A percentile compares a stretch with the other conserved stretches of the same genome.
Evolutionary conservation across 1,140 invertebrate genomes (phyloP).

Genomic region (Drosophila kepulauana): DNA sequence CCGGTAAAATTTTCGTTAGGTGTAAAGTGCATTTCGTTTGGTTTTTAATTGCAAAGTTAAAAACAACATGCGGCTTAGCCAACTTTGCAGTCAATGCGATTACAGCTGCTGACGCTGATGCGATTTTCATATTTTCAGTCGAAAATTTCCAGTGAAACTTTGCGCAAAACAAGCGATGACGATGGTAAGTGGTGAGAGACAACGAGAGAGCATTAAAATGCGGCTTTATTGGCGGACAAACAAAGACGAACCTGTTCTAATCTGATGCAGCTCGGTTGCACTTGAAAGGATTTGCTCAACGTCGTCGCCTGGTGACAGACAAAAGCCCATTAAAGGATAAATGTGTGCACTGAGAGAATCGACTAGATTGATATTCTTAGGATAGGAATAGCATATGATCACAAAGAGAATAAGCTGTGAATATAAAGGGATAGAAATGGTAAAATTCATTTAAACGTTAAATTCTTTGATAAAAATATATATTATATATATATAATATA

Average conservation of each 20-base stretch:
- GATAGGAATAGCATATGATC: no score
- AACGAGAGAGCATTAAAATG: conserved; percentile 60
- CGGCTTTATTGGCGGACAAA: conserved; percentile 57
- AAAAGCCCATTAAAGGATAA: conserved; percentile 83
- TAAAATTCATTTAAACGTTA: no score
- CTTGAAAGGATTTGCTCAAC: conserved; percentile 74
- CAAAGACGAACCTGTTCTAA: conserved; percentile 82
- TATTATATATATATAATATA: no score
- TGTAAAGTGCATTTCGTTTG: conserved; percentile 60
- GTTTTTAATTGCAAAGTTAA: conserved; percentile 77
- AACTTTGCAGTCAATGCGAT: conserved; percentile 80
- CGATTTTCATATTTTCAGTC: conserved; percentile 51
- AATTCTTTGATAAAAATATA: no score
- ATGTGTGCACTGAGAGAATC: conserved; percentile 17
- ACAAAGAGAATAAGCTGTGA: no score
- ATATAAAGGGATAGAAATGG: no score
- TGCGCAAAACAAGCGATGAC: conserved; percentile 15
- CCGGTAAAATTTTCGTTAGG: conserved; percentile 48
- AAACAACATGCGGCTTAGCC: conserved; percentile 75
- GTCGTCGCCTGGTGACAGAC: conserved; percentile 45
- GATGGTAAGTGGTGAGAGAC: neutral
- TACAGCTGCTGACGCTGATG: conserved; percentile 40
- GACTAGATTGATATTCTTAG: no score
- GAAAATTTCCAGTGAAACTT: conserved; percentile 61
- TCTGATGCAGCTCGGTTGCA: conserved; percentile 81